Conservation (phyloP, 2,888 invertebrate species). For the Hoplodrina ambigua region DNA sequence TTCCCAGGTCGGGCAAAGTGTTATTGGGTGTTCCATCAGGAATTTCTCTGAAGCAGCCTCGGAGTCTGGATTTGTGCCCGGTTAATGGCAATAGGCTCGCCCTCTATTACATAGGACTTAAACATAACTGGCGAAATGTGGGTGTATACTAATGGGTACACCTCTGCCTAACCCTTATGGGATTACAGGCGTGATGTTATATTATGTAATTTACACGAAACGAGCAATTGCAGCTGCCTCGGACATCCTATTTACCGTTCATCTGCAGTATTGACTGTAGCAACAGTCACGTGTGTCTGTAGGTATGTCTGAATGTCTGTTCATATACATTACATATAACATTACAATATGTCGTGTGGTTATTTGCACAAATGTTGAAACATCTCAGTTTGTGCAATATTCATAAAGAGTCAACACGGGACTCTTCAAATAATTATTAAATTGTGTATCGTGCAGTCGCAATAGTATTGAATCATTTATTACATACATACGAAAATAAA, state of each 20-base stretch:
- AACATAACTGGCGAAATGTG: too few relatives aligned
- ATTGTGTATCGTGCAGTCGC: conserved; percentile 23
- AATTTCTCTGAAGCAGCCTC: too few relatives aligned
- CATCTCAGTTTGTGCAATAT: conserved; percentile 48
- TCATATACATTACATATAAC: background rate
- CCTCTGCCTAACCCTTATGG: too few relatives aligned
- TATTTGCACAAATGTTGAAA: conserved; percentile 60
- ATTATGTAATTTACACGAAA: too few relatives aligned
- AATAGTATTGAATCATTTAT: conserved; percentile 8
- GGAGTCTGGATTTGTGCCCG: too few relatives aligned
- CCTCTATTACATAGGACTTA: too few relatives aligned
- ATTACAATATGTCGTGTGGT: background rate
- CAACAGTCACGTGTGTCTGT: conserved; percentile 26
- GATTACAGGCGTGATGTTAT: too few relatives aligned
- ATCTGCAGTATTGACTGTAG: conserved; percentile 31
- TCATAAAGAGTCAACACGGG: conserved; percentile 37
- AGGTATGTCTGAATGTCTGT: conserved; percentile 2
- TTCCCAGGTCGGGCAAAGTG: too few relatives aligned
- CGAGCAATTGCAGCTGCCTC: too few relatives aligned
- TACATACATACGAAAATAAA: background rate
- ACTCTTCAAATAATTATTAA: conserved; percentile 24
- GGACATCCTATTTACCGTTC: conserved; percentile 23
- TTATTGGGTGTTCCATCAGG: too few relatives aligned
- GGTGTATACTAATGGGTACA: too few relatives aligned
- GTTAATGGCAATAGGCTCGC: too few relatives aligned